Conservation (phyloP, 2,888 invertebrate species). For the Amorpha juglandis region DNA sequence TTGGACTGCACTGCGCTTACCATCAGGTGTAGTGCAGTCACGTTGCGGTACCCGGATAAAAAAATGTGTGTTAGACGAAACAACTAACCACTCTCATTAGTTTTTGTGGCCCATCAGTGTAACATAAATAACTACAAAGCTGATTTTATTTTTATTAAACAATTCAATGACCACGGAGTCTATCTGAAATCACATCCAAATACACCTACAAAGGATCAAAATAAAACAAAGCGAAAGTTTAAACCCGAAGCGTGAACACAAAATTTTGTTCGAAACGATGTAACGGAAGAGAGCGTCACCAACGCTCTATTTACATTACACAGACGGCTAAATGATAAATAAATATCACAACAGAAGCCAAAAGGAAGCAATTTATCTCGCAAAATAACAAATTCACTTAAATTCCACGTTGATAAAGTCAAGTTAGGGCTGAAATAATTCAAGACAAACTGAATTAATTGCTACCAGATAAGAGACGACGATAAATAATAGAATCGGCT, state of each 20-base stretch:
- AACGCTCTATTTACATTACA: conserved; percentile 12
- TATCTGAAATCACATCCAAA: background rate
- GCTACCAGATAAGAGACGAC: conserved; percentile 55
- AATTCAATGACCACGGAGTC: background rate
- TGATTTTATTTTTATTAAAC: background rate
- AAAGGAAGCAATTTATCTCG: conserved; percentile 30
- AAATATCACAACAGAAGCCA: conserved; percentile 23
- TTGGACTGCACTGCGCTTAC: too few relatives aligned
- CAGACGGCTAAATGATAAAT: conserved; percentile 22
- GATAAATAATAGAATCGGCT: conserved; percentile 53
- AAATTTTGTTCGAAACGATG: conserved; percentile 5
- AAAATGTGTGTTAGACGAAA: too few relatives aligned
- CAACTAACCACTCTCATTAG: too few relatives aligned
- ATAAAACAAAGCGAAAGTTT: background rate
- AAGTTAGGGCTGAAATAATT: conserved; percentile 49
- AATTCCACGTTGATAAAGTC: conserved; percentile 56
- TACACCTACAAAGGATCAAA: too few relatives aligned
- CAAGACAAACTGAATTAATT: conserved; percentile 63
- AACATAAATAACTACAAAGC: too few relatives aligned
- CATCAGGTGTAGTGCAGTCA: too few relatives aligned
- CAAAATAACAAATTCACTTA: conserved; percentile 49
- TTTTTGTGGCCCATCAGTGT: too few relatives aligned
- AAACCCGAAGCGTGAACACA: background rate
- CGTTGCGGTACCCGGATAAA: too few relatives aligned
- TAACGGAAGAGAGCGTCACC: background rate